These are phyloP conservation scores for Siniperca undulata DNA, from an alignment of 2,797 vertebrate species.

Conservation along the genomic window DNA sequence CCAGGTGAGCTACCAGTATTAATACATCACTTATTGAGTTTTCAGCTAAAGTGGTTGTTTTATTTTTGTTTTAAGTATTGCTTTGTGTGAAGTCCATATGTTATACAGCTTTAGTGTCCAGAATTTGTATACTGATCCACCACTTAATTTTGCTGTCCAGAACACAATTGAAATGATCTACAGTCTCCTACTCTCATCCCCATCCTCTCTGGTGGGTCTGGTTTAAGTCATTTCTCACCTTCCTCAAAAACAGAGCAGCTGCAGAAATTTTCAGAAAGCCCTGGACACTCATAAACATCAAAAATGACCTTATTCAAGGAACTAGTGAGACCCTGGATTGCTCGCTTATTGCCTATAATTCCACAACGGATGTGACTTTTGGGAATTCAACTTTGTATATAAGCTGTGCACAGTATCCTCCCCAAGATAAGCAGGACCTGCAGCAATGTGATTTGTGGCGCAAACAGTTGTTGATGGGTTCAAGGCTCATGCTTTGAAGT, in stretches of 20 bases:
- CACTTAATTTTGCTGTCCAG: neutral
- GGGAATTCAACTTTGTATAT: slow-evolving; percentile 17
- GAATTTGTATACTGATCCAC: neutral
- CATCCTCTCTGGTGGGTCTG: neutral
- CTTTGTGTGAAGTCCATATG: neutral
- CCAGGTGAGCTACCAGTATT: too few species aligned
- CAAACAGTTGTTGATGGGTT: slow-evolving; percentile 29
- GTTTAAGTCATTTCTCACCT: slow-evolving; percentile 36
- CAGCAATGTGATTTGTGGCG: slow-evolving; percentile 43
- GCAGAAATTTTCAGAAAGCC: slow-evolving; percentile 37
- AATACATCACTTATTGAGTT: neutral
- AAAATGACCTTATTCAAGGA: slow-evolving; percentile 33
- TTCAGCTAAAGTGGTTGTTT: neutral
- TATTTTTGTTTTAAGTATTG: neutral
- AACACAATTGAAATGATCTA: neutral
- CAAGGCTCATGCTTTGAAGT: slow-evolving; percentile 28
- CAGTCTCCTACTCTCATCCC: neutral
- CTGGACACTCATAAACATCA: slow-evolving; percentile 49
- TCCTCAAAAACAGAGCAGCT: slow-evolving; percentile 19
- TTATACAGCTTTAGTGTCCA: neutral
- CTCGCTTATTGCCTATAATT: slow-evolving; percentile 51
- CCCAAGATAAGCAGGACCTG: slow-evolving; percentile 8
- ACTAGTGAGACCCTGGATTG: neutral
- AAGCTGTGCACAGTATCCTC: neutral
- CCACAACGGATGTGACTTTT: neutral